Conservation (phyloP, 2,797 vertebrate genomes). For the Todus mexicanus region DNA sequence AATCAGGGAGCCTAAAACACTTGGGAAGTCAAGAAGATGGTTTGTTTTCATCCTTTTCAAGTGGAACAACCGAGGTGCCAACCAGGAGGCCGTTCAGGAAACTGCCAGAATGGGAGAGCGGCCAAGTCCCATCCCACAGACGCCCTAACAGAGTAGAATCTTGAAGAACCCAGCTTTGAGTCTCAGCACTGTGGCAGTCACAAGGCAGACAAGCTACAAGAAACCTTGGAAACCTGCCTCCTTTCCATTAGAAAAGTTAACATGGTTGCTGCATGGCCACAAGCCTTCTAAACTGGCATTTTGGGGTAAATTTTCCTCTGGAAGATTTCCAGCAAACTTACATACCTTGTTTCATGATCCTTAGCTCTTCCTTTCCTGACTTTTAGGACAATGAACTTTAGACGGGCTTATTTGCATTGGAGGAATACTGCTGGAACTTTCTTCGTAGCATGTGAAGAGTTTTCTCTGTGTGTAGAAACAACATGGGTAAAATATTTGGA, state of each 20-base stretch:
- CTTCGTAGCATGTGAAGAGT: constrained; percentile 4
- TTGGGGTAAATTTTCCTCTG: not conserved
- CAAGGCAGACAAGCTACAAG: not conserved
- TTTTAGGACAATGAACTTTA: not conserved
- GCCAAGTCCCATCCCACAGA: not conserved
- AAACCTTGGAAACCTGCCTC: not conserved
- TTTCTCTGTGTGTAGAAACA: constrained; percentile 24
- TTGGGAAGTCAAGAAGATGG: not conserved
- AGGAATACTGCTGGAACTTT: constrained; percentile 24
- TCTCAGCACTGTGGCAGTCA: not conserved
- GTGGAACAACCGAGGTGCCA: not conserved
- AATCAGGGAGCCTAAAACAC: not conserved
- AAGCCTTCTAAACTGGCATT: not conserved
- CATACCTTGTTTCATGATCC: not conserved
- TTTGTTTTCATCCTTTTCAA: not conserved
- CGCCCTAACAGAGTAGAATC: not conserved
- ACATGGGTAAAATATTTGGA: constrained; percentile 35
- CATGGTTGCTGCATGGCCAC: not conserved
- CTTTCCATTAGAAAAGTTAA: not conserved
- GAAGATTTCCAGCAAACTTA: not conserved
- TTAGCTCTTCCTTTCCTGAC: not conserved
- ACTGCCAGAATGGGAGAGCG: not conserved
- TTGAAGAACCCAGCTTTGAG: not conserved
- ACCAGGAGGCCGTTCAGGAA: not conserved
- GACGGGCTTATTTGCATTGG: constrained; percentile 7